Conservation (phyloP, 2,888 invertebrate species). For the Tigriopus californicus region DNA sequence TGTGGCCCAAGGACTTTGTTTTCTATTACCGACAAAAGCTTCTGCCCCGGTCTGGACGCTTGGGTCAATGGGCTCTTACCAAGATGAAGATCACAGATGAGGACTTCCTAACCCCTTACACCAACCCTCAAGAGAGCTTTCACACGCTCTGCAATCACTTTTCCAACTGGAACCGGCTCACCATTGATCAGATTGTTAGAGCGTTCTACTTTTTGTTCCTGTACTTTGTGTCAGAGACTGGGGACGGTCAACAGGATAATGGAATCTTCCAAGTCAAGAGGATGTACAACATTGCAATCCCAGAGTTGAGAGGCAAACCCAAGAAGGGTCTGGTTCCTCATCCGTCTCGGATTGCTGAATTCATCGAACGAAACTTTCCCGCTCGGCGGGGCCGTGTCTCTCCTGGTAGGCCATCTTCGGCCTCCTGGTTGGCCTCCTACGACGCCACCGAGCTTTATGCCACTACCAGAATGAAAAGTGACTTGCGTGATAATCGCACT, state of each 20-base stretch:
- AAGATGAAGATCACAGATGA: conserved; percentile 7
- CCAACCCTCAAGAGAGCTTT: conserved; percentile 14
- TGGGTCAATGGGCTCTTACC: conserved; percentile 10
- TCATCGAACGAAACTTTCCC: neutral
- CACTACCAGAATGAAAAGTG: no score
- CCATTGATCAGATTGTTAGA: conserved; percentile 1
- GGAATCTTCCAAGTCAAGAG: conserved; percentile 6
- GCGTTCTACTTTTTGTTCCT: conserved; percentile 9
- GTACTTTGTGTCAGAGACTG: neutral
- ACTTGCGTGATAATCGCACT: no score
- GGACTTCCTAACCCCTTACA: conserved; percentile 5
- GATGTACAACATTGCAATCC: neutral
- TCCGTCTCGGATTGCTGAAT: neutral
- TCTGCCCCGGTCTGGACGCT: conserved; percentile 8
- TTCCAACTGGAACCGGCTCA: conserved; percentile 6
- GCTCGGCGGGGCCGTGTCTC: no score
- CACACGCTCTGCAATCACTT: conserved; percentile 8
- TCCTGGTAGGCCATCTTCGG: no score
- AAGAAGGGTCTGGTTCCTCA: neutral
- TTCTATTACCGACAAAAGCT: conserved; percentile 10
- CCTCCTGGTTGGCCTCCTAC: no score
- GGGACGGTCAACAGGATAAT: neutral
- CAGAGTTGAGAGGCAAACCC: no score
- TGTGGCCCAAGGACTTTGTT: conserved; percentile 16
- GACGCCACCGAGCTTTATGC: no score